These are phyloP conservation scores for Anser cygnoides DNA, from an alignment of 2,113 vertebrate genomes.

Conservation along the genomic window DNA sequence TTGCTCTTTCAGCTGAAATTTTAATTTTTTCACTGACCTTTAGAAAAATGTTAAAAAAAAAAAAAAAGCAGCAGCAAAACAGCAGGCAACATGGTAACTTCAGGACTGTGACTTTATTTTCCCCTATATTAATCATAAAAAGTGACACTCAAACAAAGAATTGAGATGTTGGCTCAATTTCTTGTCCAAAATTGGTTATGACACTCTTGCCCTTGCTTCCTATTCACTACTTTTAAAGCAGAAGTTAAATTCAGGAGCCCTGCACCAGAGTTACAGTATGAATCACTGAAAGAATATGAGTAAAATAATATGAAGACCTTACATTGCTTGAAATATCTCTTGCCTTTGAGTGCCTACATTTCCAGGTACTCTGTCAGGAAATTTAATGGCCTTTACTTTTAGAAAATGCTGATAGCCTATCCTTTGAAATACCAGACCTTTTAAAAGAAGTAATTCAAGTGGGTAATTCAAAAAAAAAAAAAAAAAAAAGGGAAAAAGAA, in stretches of 20 bases:
- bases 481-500: not conserved
- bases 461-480: not conserved
- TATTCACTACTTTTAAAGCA: not conserved
- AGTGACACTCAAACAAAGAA: not conserved
- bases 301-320: not conserved
- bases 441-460: not conserved
- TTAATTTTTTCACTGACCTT: not conserved
- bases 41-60: not conserved
- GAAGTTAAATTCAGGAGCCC: not conserved
- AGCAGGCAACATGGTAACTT: not conserved
- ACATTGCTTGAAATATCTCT: not conserved
- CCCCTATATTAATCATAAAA: not conserved
- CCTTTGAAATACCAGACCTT: not conserved
- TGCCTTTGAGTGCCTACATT: not conserved
- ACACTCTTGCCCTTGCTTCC: not conserved
- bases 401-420: not conserved
- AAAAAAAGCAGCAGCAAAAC: not conserved
- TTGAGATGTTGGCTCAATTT: not conserved
- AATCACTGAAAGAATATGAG: not conserved
- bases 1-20: not conserved
- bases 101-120: not conserved
- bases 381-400: not conserved
- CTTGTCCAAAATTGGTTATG: not conserved
- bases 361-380: not conserved
- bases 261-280: not conserved